Conservation (phyloP, 2,113 vertebrate species). For the Crotalus tigris region DNA sequence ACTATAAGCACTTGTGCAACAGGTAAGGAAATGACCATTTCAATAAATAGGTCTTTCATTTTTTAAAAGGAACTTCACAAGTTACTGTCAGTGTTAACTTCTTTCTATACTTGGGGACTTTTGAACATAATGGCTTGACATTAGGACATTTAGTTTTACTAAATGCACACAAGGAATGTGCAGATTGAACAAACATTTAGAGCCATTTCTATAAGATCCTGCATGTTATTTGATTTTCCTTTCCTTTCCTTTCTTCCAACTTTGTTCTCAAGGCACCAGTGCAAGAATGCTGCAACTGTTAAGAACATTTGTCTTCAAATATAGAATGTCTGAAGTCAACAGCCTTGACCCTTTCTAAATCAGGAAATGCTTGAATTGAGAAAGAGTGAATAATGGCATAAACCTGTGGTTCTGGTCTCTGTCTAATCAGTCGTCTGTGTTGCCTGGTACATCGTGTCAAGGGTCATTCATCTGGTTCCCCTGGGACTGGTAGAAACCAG, state of each 20-base stretch:
- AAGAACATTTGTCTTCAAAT: constrained; percentile 32
- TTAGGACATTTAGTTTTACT: not conserved
- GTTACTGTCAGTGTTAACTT: not conserved
- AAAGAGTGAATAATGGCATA: constrained; percentile 64
- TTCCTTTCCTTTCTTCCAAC: not conserved
- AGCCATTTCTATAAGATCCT: not conserved
- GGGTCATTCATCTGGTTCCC: constrained; percentile 73
- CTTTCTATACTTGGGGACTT: not conserved
- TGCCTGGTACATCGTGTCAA: constrained; percentile 68
- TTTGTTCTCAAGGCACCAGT: not conserved
- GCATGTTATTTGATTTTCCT: not conserved
- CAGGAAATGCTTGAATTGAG: constrained; percentile 56
- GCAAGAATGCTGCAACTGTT: constrained; percentile 12
- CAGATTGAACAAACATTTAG: not conserved
- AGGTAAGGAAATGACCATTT: no score
- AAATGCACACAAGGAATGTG: not conserved
- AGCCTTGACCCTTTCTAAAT: constrained; percentile 47
- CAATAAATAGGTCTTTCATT: not conserved
- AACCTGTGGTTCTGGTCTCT: constrained; percentile 65
- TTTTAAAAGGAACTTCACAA: not conserved
- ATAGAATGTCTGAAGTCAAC: constrained; percentile 46
- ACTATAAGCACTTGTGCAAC: not conserved
- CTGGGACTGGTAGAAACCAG: constrained; percentile 67
- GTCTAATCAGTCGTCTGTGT: constrained; percentile 72
- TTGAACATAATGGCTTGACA: not conserved